Percentiles rank a stretch among this genome's conserved stretches.
Evolutionary conservation across 1,140 invertebrate genomes (phyloP).

Genomic region (Elysia chlorotica): DNA sequence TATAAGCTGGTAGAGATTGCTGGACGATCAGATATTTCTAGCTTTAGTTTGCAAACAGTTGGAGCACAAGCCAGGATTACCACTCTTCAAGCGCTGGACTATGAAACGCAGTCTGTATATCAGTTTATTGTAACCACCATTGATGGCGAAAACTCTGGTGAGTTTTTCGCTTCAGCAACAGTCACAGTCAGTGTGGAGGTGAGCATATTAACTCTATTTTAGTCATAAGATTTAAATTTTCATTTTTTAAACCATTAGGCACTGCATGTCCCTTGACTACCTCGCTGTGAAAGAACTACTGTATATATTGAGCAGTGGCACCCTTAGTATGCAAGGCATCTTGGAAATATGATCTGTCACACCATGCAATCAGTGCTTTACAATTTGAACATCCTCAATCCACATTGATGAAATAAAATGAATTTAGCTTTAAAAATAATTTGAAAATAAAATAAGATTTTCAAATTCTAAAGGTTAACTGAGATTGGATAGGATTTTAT

Average conservation of each 20-base stretch:
- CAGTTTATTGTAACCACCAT: background rate
- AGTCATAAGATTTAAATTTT: background rate
- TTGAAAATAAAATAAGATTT: no score
- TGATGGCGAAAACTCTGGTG: background rate
- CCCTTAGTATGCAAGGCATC: background rate
- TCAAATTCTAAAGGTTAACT: no score
- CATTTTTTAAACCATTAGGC: no score
- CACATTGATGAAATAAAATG: no score
- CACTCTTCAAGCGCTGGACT: background rate
- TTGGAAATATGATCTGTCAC: background rate
- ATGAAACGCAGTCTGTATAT: background rate
- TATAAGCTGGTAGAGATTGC: background rate
- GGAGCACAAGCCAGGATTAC: background rate
- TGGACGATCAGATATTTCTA: background rate
- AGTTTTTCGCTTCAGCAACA: background rate
- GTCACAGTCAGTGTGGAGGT: slow-evolving; percentile 8
- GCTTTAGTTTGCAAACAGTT: background rate
- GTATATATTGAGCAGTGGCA: background rate
- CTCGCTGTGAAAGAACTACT: no score
- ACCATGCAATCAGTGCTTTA: no score
- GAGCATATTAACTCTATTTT: background rate
- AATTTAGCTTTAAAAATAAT: no score
- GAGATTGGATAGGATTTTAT: no score
- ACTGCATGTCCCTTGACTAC: no score
- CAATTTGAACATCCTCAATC: no score